Evolutionary conservation across 2,113 vertebrate genomes (phyloP).

Genomic region (Forbesichthys agassizii): DNA sequence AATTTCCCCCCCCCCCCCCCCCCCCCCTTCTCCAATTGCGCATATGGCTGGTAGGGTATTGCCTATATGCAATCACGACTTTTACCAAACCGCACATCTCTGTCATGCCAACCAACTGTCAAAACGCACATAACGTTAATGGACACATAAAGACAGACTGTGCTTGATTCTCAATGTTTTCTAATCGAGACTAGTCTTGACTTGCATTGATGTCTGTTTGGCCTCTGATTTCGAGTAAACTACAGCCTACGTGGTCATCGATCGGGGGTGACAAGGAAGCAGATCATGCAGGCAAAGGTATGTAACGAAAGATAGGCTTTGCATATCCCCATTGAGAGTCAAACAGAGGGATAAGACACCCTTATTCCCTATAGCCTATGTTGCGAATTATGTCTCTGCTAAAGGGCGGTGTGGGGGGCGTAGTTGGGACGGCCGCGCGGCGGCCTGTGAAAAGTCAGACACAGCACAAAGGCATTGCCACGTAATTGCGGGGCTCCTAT

Average conservation of each 20-base stretch:
- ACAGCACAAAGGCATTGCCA: conserved; percentile 82
- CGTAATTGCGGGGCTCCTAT: conserved; percentile 84
- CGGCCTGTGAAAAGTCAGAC: conserved; percentile 83
- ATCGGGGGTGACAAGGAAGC: neutral
- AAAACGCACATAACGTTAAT: too few relatives aligned
- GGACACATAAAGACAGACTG: too few relatives aligned
- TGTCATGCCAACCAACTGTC: neutral
- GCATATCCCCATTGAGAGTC: conserved; percentile 46
- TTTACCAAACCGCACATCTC: neutral
- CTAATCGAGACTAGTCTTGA: too few relatives aligned
- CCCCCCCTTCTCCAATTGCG: conserved; percentile 16
- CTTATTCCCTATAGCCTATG: conserved; percentile 57
- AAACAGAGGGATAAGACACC: conserved; percentile 3
- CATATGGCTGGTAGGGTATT: neutral
- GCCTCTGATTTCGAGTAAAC: too few relatives aligned
- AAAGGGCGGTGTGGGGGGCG: conserved; percentile 50
- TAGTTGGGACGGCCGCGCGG: conserved; percentile 52
- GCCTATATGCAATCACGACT: neutral
- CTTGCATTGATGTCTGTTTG: too few relatives aligned
- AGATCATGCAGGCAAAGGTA: conserved; percentile 35
- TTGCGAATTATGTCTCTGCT: conserved; percentile 33
- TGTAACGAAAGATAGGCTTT: conserved; percentile 16
- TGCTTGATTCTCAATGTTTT: too few relatives aligned
- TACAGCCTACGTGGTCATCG: too few relatives aligned
- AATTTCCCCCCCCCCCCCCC: conserved; percentile 44